Conservation (phyloP, 2,888 invertebrate genomes). For the Trissoscelio sp. region DNA sequence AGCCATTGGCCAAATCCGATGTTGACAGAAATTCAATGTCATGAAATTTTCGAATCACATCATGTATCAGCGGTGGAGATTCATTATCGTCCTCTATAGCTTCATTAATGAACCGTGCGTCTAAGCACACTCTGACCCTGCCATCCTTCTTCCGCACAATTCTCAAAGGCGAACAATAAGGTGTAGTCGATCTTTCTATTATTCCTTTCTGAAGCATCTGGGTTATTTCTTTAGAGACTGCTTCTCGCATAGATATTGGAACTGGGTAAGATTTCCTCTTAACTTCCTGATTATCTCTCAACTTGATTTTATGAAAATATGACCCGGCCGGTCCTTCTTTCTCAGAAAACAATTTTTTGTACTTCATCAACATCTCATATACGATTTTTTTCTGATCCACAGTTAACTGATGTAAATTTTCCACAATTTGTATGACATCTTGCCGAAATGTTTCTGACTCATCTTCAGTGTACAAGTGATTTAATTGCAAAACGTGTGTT, state of each 20-base stretch:
- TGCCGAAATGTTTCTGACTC: neutral
- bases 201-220: slow-evolving; percentile 73
- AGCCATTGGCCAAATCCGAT: slow-evolving; percentile 65
- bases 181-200: slow-evolving; percentile 48
- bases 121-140: slow-evolving; percentile 72
- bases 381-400: neutral
- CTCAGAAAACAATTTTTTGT: neutral
- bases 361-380: neutral
- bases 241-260: neutral
- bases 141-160: slow-evolving; percentile 68
- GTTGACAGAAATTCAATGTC: slow-evolving; percentile 52
- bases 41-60: slow-evolving; percentile 58
- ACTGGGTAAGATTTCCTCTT: neutral
- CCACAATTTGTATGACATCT: neutral
- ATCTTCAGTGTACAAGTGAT: neutral
- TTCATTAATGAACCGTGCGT: slow-evolving; percentile 75
- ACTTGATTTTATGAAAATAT: neutral
- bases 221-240: slow-evolving; percentile 46
- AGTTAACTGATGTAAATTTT: neutral
- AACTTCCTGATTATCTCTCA: neutral
- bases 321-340: neutral
- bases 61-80: slow-evolving; percentile 64
- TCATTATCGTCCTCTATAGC: slow-evolving; percentile 74
- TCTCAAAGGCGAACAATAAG: slow-evolving; percentile 72
- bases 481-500: neutral